phyloP scores from a whole-genome alignment of 92 coral and sea anemone genomes.

The Palythoa grandiflora region DNA sequence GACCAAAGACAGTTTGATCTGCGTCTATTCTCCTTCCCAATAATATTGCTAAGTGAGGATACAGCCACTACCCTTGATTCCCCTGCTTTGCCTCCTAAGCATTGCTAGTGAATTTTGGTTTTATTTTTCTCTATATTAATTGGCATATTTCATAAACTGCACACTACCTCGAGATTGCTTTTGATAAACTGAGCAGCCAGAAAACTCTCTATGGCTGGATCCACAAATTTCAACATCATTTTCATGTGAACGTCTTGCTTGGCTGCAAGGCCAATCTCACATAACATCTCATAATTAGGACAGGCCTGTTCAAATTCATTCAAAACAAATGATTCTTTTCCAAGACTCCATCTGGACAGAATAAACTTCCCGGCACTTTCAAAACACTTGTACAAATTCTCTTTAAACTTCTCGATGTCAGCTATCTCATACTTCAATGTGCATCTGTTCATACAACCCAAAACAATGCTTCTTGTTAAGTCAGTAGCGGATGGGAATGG shows the following conservation, averaged over 20 bases:
- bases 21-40: too few relatives aligned
- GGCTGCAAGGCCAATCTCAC: constrained; percentile 21
- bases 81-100: background rate
- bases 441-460: constrained; percentile 12
- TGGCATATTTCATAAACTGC: background rate
- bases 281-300: constrained; percentile 20
- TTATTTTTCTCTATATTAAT: background rate
- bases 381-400: constrained; percentile 16
- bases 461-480: constrained; percentile 16
- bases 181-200: constrained; percentile 24
- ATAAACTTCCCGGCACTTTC: constrained; percentile 27
- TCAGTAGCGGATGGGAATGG: background rate
- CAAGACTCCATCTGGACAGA: constrained; percentile 16
- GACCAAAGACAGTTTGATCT: too few relatives aligned
- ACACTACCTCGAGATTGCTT: constrained; percentile 14
- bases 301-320: constrained; percentile 1
- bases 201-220: constrained; percentile 26
- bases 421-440: background rate
- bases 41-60: too few relatives aligned
- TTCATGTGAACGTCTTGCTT: constrained; percentile 36
- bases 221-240: constrained; percentile 22
- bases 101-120: background rate
- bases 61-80: too few relatives aligned
- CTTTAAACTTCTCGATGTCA: constrained; percentile 18
- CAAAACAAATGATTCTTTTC: background rate